Evolutionary conservation across 2,113 vertebrate genomes (phyloP), one percentile per base, ranked within the genome.

Genomic region (Acanthisitta chloris): DNA sequence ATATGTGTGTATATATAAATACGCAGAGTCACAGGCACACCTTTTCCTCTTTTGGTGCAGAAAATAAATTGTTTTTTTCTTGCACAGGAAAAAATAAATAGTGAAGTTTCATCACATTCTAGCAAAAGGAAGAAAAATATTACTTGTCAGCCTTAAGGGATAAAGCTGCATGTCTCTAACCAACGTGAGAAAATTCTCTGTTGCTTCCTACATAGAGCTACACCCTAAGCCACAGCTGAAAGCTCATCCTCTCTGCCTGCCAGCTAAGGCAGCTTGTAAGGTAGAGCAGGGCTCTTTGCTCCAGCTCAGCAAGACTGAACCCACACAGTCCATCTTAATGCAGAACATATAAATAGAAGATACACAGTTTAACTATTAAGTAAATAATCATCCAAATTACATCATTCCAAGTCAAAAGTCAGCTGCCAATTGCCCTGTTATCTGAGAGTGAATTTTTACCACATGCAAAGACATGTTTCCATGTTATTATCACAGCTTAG

Each of bases 181-280:
- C 29, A 92, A 90, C 13, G 81, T 94, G 92, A 90, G 96, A 96
- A 95, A 94, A 92, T 86, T 94, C 72, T 88, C 66, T 83, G 55
- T 90, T 93, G 65, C 87, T 93, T 94, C 78, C 92, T 96, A 95
- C 90, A 57, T 21, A 77, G 91, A 84, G 70, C 64, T 93, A 85
- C 91, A 91, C 91, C 93, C 90, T 91, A 49, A 94, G 65, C 91
- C 94, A 46, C 85, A 80, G 81, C 76, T 92, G 77, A 88, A 90
- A 83, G 62, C 83, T 91, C 34, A 29, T 69, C n/a, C 36, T 74
- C n/a, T 87, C 61, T 95, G 85, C 46, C 58, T 93, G 78, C 73
- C 80, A 96, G 59, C 82, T 72, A 84, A 62, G 74, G 78, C 85
- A 49, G 74, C 65, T 91, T 80, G 25, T 81, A 84, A 88, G 81